Evolutionary conservation across 2,888 invertebrate species (phyloP).

Genomic region (Anagyrus pseudococci): DNA sequence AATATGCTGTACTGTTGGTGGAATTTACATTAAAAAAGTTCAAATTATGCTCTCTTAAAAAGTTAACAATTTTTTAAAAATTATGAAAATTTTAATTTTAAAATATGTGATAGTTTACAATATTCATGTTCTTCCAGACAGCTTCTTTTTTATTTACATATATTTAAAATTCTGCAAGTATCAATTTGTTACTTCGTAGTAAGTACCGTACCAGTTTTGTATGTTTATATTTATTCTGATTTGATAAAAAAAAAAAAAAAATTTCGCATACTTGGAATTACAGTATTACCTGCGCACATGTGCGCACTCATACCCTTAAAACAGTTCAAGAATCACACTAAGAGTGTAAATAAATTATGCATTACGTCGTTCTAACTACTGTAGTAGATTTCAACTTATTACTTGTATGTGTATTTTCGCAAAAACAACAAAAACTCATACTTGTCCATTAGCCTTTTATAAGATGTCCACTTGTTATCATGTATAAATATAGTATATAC

Average conservation of each 20-base stretch:
- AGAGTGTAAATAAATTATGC: not conserved
- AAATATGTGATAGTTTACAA: slow-evolving; percentile 32
- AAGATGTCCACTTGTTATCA: too few species aligned
- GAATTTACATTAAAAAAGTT: too few species aligned
- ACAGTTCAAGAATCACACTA: too few species aligned
- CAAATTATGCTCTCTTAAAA: too few species aligned
- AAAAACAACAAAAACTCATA: too few species aligned
- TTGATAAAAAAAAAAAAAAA: not conserved
- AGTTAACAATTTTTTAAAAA: too few species aligned
- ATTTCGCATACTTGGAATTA: slow-evolving; percentile 5
- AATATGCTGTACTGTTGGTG: too few species aligned
- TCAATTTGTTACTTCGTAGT: too few species aligned
- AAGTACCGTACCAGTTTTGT: slow-evolving; percentile 3
- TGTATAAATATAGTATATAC: slow-evolving; percentile 21
- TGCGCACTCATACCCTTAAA: not conserved
- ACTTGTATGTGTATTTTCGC: slow-evolving; percentile 9
- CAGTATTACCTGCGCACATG: not conserved
- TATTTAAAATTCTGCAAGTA: slow-evolving; percentile 11
- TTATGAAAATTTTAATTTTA: too few species aligned
- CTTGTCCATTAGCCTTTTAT: too few species aligned
- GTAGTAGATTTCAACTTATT: slow-evolving; percentile 17
- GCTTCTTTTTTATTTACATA: slow-evolving; percentile 18
- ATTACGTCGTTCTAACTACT: not conserved
- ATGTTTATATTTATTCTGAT: slow-evolving; percentile 15
- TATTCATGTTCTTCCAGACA: slow-evolving; percentile 31